These are phyloP conservation scores for Lampris incognitus DNA, from an alignment of 2,113 vertebrate species.

Conservation along the genomic window DNA sequence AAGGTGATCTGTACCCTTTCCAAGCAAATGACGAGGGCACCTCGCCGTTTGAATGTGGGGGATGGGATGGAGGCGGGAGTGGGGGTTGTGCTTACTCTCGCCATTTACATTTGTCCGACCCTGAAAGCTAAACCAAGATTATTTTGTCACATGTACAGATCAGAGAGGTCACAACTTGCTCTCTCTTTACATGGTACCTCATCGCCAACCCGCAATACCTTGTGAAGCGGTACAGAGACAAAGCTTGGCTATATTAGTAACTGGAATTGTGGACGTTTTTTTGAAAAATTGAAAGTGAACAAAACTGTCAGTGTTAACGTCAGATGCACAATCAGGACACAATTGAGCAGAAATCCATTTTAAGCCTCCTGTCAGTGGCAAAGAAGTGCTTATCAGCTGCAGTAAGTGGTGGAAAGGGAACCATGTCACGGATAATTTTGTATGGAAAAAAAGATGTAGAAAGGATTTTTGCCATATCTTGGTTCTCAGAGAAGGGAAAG, in stretches of 20 bases:
- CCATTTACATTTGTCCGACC: slow-evolving; percentile 45
- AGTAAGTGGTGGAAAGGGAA: slow-evolving; percentile 9
- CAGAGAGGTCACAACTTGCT: slow-evolving; percentile 53
- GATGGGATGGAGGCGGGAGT: not conserved
- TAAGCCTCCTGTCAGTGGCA: slow-evolving; percentile 17
- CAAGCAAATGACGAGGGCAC: slow-evolving; percentile 1
- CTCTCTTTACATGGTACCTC: slow-evolving; percentile 28
- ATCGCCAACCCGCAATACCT: slow-evolving; percentile 11
- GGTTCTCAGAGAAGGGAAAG: slow-evolving; percentile 4
- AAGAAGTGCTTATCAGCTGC: slow-evolving; percentile 8
- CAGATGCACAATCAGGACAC: slow-evolving; percentile 25
- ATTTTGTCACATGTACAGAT: slow-evolving; percentile 65
- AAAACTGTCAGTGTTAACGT: slow-evolving; percentile 51
- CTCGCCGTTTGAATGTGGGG: not conserved
- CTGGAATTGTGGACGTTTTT: slow-evolving; percentile 42
- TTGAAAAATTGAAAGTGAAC: slow-evolving; percentile 21
- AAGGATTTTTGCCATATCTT: slow-evolving; percentile 13
- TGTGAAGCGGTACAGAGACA: slow-evolving; percentile 20
- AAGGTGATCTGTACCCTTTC: slow-evolving; percentile 31
- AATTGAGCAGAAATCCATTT: slow-evolving; percentile 30
- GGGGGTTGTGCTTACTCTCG: slow-evolving; percentile 11
- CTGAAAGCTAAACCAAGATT: slow-evolving; percentile 30
- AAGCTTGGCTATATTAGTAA: slow-evolving; percentile 37
- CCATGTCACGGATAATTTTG: slow-evolving; percentile 25
- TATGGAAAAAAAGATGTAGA: slow-evolving; percentile 19